These are phyloP conservation scores for Ammodytes dubius DNA, from an alignment of 2,113 vertebrate genomes.

Conservation along the genomic window DNA sequence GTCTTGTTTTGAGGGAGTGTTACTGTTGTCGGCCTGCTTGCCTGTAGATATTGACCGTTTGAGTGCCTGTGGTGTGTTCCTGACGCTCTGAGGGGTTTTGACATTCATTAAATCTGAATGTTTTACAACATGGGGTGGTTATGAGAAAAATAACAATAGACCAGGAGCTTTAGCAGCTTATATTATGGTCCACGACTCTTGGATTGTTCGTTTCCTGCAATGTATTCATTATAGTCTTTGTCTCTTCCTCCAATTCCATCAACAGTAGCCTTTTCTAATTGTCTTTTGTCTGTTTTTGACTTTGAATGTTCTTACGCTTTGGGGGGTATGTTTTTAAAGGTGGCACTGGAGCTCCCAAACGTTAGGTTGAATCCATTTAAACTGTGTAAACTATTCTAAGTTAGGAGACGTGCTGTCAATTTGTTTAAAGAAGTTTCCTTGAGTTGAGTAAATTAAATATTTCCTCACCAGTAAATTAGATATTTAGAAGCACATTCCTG, in stretches of 20 bases:
- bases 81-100: slow-evolving; percentile 3
- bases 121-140: slow-evolving; percentile 9
- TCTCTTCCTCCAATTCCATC: background rate
- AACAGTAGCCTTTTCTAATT: background rate
- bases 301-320: background rate
- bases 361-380: background rate
- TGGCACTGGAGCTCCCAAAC: background rate
- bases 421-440: background rate
- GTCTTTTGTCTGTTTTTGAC: background rate
- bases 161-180: background rate
- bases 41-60: slow-evolving; percentile 6
- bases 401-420: background rate
- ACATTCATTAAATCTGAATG: slow-evolving; percentile 45
- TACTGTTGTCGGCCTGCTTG: background rate
- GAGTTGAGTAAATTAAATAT: too few relatives aligned
- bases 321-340: background rate
- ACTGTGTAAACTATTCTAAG: background rate
- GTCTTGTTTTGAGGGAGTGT: background rate
- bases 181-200: slow-evolving; percentile 8
- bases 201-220: slow-evolving; percentile 18
- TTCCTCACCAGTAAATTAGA: too few relatives aligned
- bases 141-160: slow-evolving; percentile 26
- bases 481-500: too few relatives aligned
- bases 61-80: slow-evolving; percentile 29
- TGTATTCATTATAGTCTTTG: background rate